Evolutionary conservation across 2,888 invertebrate genomes (phyloP).

Genomic region (Hermaeophaga mercurialis): DNA sequence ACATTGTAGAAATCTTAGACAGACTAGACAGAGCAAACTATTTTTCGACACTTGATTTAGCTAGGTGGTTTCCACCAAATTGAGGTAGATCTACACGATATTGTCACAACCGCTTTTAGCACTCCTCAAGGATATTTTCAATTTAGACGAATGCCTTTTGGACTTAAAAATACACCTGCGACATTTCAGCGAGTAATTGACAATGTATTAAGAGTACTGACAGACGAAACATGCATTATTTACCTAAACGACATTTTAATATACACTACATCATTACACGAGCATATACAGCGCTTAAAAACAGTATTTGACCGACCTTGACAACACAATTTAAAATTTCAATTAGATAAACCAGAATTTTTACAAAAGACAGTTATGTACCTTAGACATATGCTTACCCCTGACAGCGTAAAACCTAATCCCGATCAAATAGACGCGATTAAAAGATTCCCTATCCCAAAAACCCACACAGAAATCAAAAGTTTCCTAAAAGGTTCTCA

Average conservation of each 20-base stretch:
- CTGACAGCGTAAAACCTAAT: not conserved
- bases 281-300: constrained; percentile 6
- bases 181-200: not conserved
- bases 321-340: constrained; percentile 31
- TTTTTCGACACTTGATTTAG: too few relatives aligned
- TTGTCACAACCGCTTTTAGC: too few relatives aligned
- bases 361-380: too few relatives aligned
- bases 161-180: too few relatives aligned
- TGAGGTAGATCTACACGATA: too few relatives aligned
- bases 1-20: too few relatives aligned
- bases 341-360: too few relatives aligned
- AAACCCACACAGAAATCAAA: constrained; percentile 17
- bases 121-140: too few relatives aligned
- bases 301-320: constrained; percentile 29
- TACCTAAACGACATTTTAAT: constrained; percentile 11
- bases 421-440: too few relatives aligned
- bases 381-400: not conserved
- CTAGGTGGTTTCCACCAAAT: too few relatives aligned
- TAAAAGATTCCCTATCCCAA: constrained; percentile 22
- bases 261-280: constrained; percentile 2
- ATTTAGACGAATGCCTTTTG: too few relatives aligned
- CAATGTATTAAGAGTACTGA: constrained; percentile 2
- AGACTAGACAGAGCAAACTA: too few relatives aligned
- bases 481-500: constrained; percentile 20
- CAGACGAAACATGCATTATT: not conserved